Evolutionary conservation across 2,888 invertebrate genomes (phyloP).

Genomic region (Scaptodrosophila latifasciaeformis): DNA sequence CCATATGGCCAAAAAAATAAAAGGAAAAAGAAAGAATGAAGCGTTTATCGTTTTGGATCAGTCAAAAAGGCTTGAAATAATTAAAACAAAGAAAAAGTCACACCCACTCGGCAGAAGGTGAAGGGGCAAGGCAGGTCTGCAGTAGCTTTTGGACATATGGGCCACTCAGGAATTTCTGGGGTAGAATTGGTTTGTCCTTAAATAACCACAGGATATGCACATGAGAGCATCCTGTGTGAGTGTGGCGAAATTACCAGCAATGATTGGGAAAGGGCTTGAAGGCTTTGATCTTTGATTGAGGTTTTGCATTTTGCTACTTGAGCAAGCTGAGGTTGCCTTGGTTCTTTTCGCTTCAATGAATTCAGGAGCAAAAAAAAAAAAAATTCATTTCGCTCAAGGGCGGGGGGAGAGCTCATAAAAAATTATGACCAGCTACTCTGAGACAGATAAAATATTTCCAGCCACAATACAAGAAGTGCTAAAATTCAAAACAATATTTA

Average conservation of each 20-base stretch:
- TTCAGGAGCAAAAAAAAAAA: no score
- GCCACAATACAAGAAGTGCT: constrained; percentile 53
- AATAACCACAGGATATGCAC: constrained; percentile 67
- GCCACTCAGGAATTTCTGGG: no score
- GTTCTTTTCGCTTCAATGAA: no score
- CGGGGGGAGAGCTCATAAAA: no score
- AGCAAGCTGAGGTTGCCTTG: constrained; percentile 48
- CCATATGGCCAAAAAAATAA: constrained; percentile 50
- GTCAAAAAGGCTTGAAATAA: constrained; percentile 21
- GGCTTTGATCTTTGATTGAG: constrained; percentile 67
- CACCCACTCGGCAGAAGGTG: constrained; percentile 21
- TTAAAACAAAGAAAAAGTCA: constrained; percentile 21
- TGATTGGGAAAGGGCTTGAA: constrained; percentile 31
- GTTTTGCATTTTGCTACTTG: constrained; percentile 34
- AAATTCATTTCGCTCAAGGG: no score
- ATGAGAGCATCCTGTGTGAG: constrained; percentile 55
- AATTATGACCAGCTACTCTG: constrained; percentile 47
- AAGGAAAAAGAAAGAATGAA: neutral
- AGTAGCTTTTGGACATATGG: constrained; percentile 44
- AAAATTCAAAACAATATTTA: constrained; percentile 61
- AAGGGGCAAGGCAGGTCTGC: no score
- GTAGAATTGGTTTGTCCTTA: constrained; percentile 40
- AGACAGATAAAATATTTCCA: constrained; percentile 50
- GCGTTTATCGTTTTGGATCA: no score
- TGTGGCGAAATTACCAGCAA: constrained; percentile 30